Conservation (phyloP, 1,140 invertebrate genomes). For the Andrena cerasifolii region DNA sequence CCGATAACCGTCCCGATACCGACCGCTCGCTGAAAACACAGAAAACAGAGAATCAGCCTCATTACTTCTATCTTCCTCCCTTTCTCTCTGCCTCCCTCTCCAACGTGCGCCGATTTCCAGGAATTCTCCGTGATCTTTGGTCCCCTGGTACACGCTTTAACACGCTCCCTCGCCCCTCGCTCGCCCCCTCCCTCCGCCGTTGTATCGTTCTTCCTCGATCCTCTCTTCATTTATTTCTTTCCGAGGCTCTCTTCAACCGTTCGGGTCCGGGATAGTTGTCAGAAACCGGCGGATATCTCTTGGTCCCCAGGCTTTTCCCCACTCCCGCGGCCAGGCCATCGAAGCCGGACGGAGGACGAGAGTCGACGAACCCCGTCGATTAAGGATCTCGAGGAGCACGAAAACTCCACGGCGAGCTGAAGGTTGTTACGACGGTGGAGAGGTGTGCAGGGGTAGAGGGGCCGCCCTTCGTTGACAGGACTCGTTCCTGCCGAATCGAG, state of each 20-base stretch:
- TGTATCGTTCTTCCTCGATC: slow-evolving; percentile 49
- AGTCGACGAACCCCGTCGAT: slow-evolving; percentile 59
- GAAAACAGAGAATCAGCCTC: slow-evolving; percentile 79
- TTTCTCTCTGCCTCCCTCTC: slow-evolving; percentile 44
- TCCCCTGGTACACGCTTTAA: slow-evolving; percentile 68
- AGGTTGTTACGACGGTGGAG: slow-evolving; percentile 39
- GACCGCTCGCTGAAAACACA: slow-evolving; percentile 75
- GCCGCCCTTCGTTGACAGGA: slow-evolving; percentile 55
- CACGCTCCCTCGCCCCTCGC: slow-evolving; percentile 31
- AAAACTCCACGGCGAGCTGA: slow-evolving; percentile 47
- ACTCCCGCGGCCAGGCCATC: slow-evolving; percentile 20
- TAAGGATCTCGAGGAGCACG: slow-evolving; percentile 59
- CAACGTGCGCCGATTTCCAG: slow-evolving; percentile 72
- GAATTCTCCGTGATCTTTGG: slow-evolving; percentile 77
- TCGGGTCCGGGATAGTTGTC: slow-evolving; percentile 68
- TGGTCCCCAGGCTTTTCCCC: slow-evolving; percentile 47
- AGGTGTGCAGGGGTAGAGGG: background rate
- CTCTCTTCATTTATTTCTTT: slow-evolving; percentile 47
- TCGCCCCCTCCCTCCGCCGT: background rate
- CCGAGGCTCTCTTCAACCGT: slow-evolving; percentile 30
- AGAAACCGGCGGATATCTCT: slow-evolving; percentile 74
- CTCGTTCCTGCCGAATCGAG: slow-evolving; percentile 62
- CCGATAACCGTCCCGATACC: slow-evolving; percentile 76
- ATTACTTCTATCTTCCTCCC: slow-evolving; percentile 78
- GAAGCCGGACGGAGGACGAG: too few relatives aligned